These are phyloP conservation scores for Micromys minutus DNA, from an alignment of 2,113 vertebrate genomes.

Conservation along the genomic window DNA sequence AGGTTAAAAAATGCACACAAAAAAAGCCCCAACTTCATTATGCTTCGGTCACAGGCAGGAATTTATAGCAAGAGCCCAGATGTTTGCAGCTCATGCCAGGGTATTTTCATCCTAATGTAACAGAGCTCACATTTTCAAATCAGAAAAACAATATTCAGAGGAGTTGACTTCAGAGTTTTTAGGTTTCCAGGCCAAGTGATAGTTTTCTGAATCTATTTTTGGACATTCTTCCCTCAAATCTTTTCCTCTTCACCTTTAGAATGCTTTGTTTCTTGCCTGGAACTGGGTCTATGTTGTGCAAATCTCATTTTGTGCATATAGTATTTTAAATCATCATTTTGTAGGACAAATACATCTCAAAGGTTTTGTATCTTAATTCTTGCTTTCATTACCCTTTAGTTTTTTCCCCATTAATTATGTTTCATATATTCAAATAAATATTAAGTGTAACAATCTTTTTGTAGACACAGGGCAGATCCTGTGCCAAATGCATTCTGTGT, in stretches of 20 bases:
- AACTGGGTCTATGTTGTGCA: conserved; percentile 22
- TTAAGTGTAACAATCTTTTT: neutral
- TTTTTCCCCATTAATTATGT: conserved; percentile 9
- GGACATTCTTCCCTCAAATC: conserved; percentile 30
- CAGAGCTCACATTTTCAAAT: conserved; percentile 71
- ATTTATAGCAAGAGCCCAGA: conserved; percentile 78
- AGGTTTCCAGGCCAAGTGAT: conserved; percentile 65
- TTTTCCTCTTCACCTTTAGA: conserved; percentile 52
- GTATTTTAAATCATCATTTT: conserved; percentile 35
- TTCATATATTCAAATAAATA: conserved; percentile 8
- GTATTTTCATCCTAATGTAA: conserved; percentile 73
- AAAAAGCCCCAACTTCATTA: conserved; percentile 65
- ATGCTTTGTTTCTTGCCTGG: conserved; percentile 52
- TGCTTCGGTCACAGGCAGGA: conserved; percentile 69
- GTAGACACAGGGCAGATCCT: neutral
- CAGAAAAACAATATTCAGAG: conserved; percentile 62
- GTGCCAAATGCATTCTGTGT: neutral
- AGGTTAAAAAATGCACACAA: conserved; percentile 51
- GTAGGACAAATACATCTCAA: neutral
- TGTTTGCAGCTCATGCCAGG: conserved; percentile 71
- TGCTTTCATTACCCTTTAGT: neutral
- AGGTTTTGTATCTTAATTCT: neutral
- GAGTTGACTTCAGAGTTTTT: conserved; percentile 55
- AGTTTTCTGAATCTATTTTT: conserved; percentile 69
- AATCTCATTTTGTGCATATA: conserved; percentile 18